Evolutionary conservation across 35 echinoderm and acorn worm genomes (phyloP), one percentile per base, ranked within the genome.

Genomic region (Patiria miniata): DNA sequence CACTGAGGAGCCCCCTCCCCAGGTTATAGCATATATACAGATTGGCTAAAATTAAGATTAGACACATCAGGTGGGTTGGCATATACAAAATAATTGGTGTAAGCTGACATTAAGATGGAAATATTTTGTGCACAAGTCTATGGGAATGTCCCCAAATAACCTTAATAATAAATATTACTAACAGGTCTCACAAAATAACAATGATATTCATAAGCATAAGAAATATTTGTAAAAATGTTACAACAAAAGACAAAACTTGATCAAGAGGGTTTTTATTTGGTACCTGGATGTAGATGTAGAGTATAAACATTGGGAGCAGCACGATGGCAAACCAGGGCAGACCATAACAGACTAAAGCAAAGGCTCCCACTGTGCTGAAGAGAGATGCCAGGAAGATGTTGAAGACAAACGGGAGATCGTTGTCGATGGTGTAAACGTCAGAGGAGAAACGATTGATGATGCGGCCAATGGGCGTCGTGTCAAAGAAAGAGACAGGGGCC

Each of bases 391-490:
- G 22, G 78, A 99, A 87, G 51, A 99, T 99, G 73, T 99, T 99
- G 34, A 99, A 52, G 38, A 91, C 83, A 30, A 99, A 99, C 19
- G 96, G 96, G 51, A 99, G 87, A 18, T 83, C 84, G 52, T 93
- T 79, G 79, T 99, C 96, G 37, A 99, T 89, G 40, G 86, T 94
- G 78, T 76, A 99, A 19, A 99, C 90, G 40, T 99, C 96, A 2
- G 96, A 99, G 22, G 96, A 99, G 79, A 99, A 99, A 15, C 96
- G 89, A 61, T 99, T 99, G 54, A 99, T 86, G 77, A 99, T 94
- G 12, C 96, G 86, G 15, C 96, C 96, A 30, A 99, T 91, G 0
- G 96, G 96, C 16, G 96, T 99, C 37, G 82, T 83, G 47, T 92
- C 96, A 87, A 95, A 99, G 81, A 99, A 99, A n/a, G 77, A 65